Percentiles rank a stretch among this genome's conserved stretches.
phyloP scores from a whole-genome alignment of 2,888 invertebrate genomes.

The Dolomedes plantarius region DNA sequence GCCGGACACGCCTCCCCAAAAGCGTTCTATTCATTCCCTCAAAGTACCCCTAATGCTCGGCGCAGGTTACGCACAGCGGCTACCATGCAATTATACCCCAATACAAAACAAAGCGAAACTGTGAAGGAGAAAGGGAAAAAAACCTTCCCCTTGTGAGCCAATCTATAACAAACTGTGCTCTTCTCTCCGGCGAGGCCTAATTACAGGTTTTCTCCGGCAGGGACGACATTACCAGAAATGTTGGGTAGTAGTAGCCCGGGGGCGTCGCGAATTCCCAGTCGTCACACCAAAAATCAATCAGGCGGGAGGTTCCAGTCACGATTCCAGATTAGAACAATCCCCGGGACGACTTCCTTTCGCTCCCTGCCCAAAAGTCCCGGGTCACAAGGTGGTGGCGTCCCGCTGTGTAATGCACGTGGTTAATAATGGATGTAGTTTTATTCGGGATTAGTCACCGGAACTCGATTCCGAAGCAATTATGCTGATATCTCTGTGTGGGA shows the following conservation, averaged over 20 bases:
- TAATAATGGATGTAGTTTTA: background rate
- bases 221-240: conserved; percentile 8
- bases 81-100: background rate
- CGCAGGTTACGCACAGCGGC: background rate
- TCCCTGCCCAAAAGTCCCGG: background rate
- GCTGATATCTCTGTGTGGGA: no score
- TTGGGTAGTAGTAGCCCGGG: background rate
- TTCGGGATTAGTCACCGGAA: background rate
- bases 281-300: conserved; percentile 38
- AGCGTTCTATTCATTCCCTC: background rate
- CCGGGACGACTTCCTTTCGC: conserved; percentile 10
- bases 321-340: conserved; percentile 5
- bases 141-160: background rate
- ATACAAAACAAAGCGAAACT: background rate
- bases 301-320: conserved; percentile 50
- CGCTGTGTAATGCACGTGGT: background rate
- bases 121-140: background rate
- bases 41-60: background rate
- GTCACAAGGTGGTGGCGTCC: conserved; percentile 5
- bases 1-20: background rate
- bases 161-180: background rate
- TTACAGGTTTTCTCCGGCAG: background rate
- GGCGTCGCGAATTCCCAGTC: conserved; percentile 17
- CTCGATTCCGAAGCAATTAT: background rate
- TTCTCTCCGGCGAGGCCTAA: background rate